A percentile compares a stretch with the other conserved stretches of the same genome.
Evolutionary conservation across 2,888 invertebrate genomes (phyloP).

Genomic region (Asteroscopus sphinx): DNA sequence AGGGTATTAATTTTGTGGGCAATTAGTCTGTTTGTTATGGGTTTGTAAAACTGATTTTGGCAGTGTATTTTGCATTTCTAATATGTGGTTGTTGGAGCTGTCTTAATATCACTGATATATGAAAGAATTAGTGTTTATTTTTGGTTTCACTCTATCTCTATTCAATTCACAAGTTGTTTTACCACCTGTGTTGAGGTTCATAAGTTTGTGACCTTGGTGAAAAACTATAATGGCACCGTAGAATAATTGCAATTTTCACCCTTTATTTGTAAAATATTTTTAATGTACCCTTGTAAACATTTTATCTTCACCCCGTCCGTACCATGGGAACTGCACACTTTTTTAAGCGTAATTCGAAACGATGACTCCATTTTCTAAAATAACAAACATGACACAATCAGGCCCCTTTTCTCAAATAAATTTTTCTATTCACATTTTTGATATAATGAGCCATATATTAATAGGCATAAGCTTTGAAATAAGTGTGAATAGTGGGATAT

Average conservation of each 20-base stretch:
- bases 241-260: too few relatives aligned
- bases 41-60: constrained; percentile 30
- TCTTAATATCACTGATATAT: background rate
- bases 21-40: constrained; percentile 58
- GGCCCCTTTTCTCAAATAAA: constrained; percentile 55
- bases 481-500: constrained; percentile 4
- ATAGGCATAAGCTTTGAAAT: constrained; percentile 47
- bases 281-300: constrained; percentile 40
- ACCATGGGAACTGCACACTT: constrained; percentile 71
- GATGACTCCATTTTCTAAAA: constrained; percentile 75
- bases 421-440: constrained; percentile 16
- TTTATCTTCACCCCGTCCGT: constrained; percentile 36
- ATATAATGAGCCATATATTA: constrained; percentile 44
- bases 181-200: too few relatives aligned
- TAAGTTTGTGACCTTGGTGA: too few relatives aligned
- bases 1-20: constrained; percentile 52
- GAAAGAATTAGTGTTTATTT: too few relatives aligned
- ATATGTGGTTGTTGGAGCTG: background rate
- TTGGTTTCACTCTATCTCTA: too few relatives aligned
- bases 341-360: constrained; percentile 61
- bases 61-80: constrained; percentile 5
- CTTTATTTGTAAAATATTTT: constrained; percentile 40
- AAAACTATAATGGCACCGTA: too few relatives aligned
- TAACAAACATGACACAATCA: constrained; percentile 78
- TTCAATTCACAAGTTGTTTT: too few relatives aligned